Percentiles rank a stretch among this genome's conserved stretches.
These are phyloP conservation scores for Cynaeus angustus DNA, from an alignment of 2,888 invertebrate species.

Conservation along the genomic window DNA sequence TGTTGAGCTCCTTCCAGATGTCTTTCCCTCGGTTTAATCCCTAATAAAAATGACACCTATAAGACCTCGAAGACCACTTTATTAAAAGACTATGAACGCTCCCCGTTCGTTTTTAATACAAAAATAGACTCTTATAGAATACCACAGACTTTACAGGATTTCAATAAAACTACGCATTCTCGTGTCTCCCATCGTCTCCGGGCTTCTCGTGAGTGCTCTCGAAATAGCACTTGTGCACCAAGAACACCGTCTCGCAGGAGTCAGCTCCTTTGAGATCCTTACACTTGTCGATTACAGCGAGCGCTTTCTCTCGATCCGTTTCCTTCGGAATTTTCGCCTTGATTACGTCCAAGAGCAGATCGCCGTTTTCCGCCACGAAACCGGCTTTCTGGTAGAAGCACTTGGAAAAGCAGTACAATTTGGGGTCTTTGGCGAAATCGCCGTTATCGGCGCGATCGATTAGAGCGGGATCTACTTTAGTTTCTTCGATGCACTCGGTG, in stretches of 20 bases:
- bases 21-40: no score
- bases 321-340: constrained; percentile 57
- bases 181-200: constrained; percentile 6
- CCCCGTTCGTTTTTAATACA: background rate
- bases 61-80: background rate
- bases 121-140: constrained; percentile 4
- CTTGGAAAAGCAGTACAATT: constrained; percentile 61
- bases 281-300: constrained; percentile 59
- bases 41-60: no score
- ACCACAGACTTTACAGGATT: constrained; percentile 1
- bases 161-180: background rate
- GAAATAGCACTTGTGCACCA: constrained; percentile 61
- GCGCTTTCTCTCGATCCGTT: constrained; percentile 56
- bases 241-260: constrained; percentile 60
- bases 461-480: constrained; percentile 57
- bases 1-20: no score
- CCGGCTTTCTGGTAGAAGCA: constrained; percentile 62
- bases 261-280: constrained; percentile 56
- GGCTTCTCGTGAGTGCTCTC: constrained; percentile 39
- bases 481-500: constrained; percentile 57
- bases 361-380: constrained; percentile 57
- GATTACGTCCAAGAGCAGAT: constrained; percentile 57
- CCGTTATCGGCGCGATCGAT: constrained; percentile 60
- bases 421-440: constrained; percentile 57
- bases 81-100: background rate